A percentile compares a stretch with the other conserved stretches of the same genome.
phyloP scores from a whole-genome alignment of 2,797 vertebrate species.

The Hemibagrus guttatus region DNA sequence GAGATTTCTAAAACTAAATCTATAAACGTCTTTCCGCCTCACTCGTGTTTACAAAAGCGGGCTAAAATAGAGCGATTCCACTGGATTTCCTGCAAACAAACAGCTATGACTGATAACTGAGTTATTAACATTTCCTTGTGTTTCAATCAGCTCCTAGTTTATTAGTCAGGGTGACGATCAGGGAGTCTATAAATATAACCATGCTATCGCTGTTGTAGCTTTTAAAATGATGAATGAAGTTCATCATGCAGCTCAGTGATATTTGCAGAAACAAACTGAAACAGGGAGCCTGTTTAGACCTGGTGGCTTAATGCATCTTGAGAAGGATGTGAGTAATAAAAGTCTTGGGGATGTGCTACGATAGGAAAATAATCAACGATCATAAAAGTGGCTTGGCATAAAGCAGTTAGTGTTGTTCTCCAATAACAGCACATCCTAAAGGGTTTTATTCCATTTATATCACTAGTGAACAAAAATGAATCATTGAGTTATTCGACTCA shows the following conservation, averaged over 20 bases:
- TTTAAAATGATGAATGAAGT: too few species aligned
- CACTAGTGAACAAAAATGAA: neutral
- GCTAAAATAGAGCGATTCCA: neutral
- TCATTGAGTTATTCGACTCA: too few species aligned
- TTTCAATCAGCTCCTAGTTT: too few species aligned
- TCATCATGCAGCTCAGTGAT: neutral
- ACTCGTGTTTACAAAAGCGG: neutral
- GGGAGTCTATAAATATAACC: too few species aligned
- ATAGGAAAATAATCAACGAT: neutral
- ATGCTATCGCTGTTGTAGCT: too few species aligned
- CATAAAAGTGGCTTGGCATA: neutral
- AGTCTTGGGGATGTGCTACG: neutral
- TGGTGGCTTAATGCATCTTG: neutral
- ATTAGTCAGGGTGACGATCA: too few species aligned
- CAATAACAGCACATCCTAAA: neutral
- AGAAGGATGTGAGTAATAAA: neutral
- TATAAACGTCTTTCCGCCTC: neutral
- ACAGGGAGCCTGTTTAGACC: neutral
- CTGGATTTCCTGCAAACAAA: neutral
- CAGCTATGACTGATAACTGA: neutral
- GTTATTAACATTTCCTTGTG: neutral
- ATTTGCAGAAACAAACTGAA: conserved; percentile 2
- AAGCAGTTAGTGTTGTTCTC: neutral
- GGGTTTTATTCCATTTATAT: neutral
- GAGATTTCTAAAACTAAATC: neutral